Conservation (phyloP, 2,888 invertebrate genomes). For the Polymixis lichenea region DNA sequence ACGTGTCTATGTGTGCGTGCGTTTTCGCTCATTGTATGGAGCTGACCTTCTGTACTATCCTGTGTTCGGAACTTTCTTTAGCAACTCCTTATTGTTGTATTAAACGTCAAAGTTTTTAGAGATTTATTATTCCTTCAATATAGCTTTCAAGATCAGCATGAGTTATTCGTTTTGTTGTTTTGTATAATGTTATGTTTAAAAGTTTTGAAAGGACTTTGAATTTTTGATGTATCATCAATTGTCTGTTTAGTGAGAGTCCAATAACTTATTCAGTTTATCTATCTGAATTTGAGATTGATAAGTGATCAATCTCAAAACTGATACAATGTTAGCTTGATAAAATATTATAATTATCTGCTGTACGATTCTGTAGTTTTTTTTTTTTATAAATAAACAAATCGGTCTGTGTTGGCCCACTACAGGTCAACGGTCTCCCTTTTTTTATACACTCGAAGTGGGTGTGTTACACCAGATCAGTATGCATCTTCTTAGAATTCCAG, state of each 20-base stretch:
- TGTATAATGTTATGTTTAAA: slow-evolving; percentile 12
- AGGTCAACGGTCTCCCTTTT: too few relatives aligned
- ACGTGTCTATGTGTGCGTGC: background rate
- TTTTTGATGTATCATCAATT: background rate
- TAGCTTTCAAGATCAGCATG: slow-evolving; percentile 35
- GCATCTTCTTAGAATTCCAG: background rate
- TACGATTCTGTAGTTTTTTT: background rate
- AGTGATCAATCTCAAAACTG: too few relatives aligned
- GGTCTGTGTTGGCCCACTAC: too few relatives aligned
- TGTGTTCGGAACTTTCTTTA: background rate
- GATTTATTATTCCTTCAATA: slow-evolving; percentile 57
- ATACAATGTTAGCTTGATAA: background rate
- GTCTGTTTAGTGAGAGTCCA: background rate
- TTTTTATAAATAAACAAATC: background rate
- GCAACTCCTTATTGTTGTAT: slow-evolving; percentile 51
- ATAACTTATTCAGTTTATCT: background rate
- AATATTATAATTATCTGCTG: background rate
- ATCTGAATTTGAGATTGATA: background rate
- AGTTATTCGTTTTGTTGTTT: slow-evolving; percentile 35
- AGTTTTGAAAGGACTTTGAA: background rate
- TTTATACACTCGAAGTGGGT: background rate
- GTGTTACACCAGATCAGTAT: background rate
- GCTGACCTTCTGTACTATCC: background rate
- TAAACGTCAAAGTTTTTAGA: slow-evolving; percentile 57
- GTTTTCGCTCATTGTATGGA: background rate